Evolutionary conservation across 1,140 invertebrate genomes (phyloP).

Genomic region (Lethocerus indicus): DNA sequence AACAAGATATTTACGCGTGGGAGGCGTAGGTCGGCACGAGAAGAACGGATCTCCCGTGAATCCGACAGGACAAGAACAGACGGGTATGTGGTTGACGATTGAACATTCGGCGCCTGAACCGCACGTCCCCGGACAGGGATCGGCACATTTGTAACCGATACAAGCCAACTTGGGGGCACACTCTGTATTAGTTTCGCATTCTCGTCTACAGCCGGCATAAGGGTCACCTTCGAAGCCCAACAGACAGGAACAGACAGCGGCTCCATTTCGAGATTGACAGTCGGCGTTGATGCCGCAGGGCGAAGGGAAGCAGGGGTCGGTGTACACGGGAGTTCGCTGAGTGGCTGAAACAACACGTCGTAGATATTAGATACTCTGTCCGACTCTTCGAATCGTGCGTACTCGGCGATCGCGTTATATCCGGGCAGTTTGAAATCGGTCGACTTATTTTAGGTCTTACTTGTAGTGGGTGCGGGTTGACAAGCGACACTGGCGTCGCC

Average conservation of each 20-base stretch:
- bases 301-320: conserved; percentile 23
- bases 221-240: conserved; percentile 30
- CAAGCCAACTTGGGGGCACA: conserved; percentile 31
- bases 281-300: conserved; percentile 29
- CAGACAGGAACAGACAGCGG: conserved; percentile 26
- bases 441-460: conserved; percentile 13
- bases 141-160: conserved; percentile 30
- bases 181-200: conserved; percentile 27
- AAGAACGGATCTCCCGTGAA: conserved; percentile 40
- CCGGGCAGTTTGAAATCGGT: neutral
- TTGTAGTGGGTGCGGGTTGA: conserved; percentile 16
- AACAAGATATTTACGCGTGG: conserved; percentile 24
- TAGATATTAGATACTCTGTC: neutral
- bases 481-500: conserved; percentile 29
- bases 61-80: conserved; percentile 30
- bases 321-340: conserved; percentile 19
- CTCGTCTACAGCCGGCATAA: conserved; percentile 26
- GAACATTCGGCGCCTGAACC: conserved; percentile 33
- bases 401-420: too few relatives aligned
- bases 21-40: conserved; percentile 24
- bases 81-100: conserved; percentile 30
- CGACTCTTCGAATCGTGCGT: neutral
- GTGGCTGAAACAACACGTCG: conserved; percentile 20
- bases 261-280: conserved; percentile 24
- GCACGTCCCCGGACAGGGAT: conserved; percentile 36